phyloP scores from a whole-genome alignment of 2,797 vertebrate genomes.

The Acipenser ruthenus region DNA sequence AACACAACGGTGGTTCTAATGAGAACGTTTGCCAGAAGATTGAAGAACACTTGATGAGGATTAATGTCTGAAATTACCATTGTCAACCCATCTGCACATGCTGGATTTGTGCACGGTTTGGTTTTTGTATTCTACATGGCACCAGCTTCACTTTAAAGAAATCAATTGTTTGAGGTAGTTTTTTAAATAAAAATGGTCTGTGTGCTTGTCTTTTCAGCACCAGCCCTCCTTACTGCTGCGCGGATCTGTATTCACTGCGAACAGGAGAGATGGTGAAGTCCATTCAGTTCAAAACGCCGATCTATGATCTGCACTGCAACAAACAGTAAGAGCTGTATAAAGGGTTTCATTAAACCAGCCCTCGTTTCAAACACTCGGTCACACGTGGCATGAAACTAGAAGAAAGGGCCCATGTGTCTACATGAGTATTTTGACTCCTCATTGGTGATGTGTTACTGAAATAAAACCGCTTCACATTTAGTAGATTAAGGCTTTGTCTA shows the following conservation, averaged over 20 bases:
- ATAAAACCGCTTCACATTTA: too few relatives aligned
- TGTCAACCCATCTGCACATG: conserved; percentile 30
- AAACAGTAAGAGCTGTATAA: conserved; percentile 67
- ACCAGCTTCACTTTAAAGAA: too few relatives aligned
- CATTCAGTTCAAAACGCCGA: conserved; percentile 96
- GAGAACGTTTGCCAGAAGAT: conserved; percentile 1
- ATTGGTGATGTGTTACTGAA: too few relatives aligned
- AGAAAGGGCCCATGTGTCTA: too few relatives aligned
- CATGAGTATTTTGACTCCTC: too few relatives aligned
- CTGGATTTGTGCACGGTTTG: conserved; percentile 18
- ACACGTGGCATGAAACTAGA: too few relatives aligned
- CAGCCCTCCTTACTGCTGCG: conserved; percentile 88
- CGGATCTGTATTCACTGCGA: conserved; percentile 86
- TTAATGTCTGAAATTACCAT: conserved; percentile 39
- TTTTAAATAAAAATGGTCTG: not conserved
- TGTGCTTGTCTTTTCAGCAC: conserved; percentile 56
- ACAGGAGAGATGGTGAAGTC: conserved; percentile 97
- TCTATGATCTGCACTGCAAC: conserved; percentile 93
- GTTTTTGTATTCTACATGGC: not conserved
- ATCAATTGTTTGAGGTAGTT: not conserved
- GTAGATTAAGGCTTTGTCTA: too few relatives aligned
- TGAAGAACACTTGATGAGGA: conserved; percentile 40
- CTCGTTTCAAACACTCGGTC: too few relatives aligned
- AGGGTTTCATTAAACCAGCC: not conserved
- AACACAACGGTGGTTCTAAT: too few relatives aligned